Base-by-base conservation (phyloP, 2,113 vertebrate genomes). In the Ardeotis arabs region DNA sequence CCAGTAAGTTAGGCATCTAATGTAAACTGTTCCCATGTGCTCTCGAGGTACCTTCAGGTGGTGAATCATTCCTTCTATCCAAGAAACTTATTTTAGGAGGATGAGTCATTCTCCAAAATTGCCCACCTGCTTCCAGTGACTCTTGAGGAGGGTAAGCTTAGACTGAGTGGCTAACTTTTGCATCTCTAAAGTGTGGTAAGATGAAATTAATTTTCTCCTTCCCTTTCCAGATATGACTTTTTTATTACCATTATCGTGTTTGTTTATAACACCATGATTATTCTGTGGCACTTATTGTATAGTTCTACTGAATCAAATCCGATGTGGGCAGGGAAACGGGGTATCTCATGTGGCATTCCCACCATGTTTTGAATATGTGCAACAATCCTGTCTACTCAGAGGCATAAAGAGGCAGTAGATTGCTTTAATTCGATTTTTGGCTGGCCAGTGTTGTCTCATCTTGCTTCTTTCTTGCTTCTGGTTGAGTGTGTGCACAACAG, bases 21-120 rank as follows among this genome's bases (percentile, higher is more conserved):
- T 86, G n/a, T 84, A 37, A 94, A 23, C 9, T 89, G 39, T 39
- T 87, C 28, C 41, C 23, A 12, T 95, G 50, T 89, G 77, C 73
- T 91, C 52, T 91, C 91, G 84, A 94, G 83, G 60, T 81, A 55
- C 53, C 39, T 75, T 91, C 44, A 60, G 49, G 25, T 64, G 45
- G 52, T 96, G 93, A 96, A 84, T 97, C 91, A 95, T 50, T 21
- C 21, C 12, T 92, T 89, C 91, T 93, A 56, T 77, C 84, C 80
- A 96, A 87, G 84, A 94, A 97, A 91, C 11, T 63, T 92, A 62
- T 81, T 95, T 91, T 84, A 58, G 55, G 56, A 83, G 55, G 12
- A 50, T 84, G 76, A 89, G 8, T 92, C 86, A 81, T 78, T 70
- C 59, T 87, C 50, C 69, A 92, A 64, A 90, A 90, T 74, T 91